These are phyloP conservation scores for Beris morrisii DNA, from an alignment of 2,888 invertebrate species.

Conservation along the genomic window DNA sequence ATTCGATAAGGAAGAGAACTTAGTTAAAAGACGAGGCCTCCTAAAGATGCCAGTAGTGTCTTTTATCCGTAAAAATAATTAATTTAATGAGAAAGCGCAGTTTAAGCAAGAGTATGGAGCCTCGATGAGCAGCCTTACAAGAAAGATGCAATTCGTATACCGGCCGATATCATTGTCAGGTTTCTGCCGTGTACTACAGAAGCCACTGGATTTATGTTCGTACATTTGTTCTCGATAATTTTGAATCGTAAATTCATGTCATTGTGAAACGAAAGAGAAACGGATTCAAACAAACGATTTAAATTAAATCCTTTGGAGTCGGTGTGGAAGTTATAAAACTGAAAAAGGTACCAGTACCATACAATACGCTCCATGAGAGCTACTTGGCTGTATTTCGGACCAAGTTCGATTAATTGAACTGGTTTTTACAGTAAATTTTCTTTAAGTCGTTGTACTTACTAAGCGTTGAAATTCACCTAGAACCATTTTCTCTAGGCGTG, in stretches of 20 bases:
- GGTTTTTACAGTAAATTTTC: too few species aligned
- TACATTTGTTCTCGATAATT: slow-evolving; percentile 35
- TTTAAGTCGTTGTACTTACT: too few species aligned
- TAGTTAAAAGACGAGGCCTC: slow-evolving; percentile 19
- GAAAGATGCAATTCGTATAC: neutral
- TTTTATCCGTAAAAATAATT: slow-evolving; percentile 24
- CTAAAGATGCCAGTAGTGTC: slow-evolving; percentile 27
- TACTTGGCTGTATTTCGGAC: too few species aligned
- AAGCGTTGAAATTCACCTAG: too few species aligned
- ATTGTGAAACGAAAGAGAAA: neutral
- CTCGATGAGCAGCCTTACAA: neutral
- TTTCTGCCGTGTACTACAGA: slow-evolving; percentile 30
- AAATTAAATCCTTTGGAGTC: too few species aligned
- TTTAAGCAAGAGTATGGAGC: neutral
- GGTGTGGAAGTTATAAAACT: too few species aligned
- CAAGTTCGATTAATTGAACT: too few species aligned
- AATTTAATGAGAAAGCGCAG: slow-evolving; percentile 24
- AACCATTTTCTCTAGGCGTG: too few species aligned
- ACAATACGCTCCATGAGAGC: too few species aligned
- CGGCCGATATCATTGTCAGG: slow-evolving; percentile 6
- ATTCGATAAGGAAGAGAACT: slow-evolving; percentile 20
- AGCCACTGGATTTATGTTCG: slow-evolving; percentile 36
- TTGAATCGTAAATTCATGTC: slow-evolving; percentile 26
- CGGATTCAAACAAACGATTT: too few species aligned
- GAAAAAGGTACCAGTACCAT: too few species aligned